Evolutionary conservation across 1,140 invertebrate genomes (phyloP), one percentile per base, ranked within the genome.

Genomic region (Hylaeus volcanicus): DNA sequence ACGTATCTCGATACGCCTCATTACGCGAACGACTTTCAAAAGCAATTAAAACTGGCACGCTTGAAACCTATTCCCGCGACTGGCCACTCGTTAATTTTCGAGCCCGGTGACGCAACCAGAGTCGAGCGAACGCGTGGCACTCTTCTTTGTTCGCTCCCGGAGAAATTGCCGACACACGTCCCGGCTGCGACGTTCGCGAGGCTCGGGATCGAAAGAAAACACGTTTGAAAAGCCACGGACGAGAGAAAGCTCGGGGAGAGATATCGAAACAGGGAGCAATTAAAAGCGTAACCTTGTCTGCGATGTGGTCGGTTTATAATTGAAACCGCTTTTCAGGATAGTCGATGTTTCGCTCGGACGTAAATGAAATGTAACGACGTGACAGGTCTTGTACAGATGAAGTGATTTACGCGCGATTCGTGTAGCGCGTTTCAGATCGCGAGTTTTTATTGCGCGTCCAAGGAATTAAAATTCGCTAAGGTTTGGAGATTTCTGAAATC

Each of bases 21-120:
- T 87, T 87, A 87, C 78, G 68, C 76, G 68, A 68, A 79, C 73
- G 75, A 83, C 85, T 87, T 82, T 86, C 86, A 56, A 84, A 87
- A 82, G 79, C 76, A 74, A 87, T 87, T 87, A 87, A 86, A 86
- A 86, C 77, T 79, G 79, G 15, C 43, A 69, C 77, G 56, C 15
- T 26, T 43, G 11, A 39, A 70, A 65, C 39, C 56, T 51, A 71
- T 37, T 26, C 51, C 41, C 45, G 15, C 53, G 15, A 48, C 37
- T n/a, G 48, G 11, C 55, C 43, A 65, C 60, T 69, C 56, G 11
- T 5, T 69, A 15, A 43, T 51, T 56, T 66, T 78, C 61, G 45
- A 61, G 4, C 4, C 26, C 41, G 9, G 1, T 73, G 56, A 48
- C 15, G 56, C n/a, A 73, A 65, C 9, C 3, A 6, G 60, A 41